phyloP scores from a whole-genome alignment of 2,797 vertebrate genomes.

The Macropodus opercularis region DNA sequence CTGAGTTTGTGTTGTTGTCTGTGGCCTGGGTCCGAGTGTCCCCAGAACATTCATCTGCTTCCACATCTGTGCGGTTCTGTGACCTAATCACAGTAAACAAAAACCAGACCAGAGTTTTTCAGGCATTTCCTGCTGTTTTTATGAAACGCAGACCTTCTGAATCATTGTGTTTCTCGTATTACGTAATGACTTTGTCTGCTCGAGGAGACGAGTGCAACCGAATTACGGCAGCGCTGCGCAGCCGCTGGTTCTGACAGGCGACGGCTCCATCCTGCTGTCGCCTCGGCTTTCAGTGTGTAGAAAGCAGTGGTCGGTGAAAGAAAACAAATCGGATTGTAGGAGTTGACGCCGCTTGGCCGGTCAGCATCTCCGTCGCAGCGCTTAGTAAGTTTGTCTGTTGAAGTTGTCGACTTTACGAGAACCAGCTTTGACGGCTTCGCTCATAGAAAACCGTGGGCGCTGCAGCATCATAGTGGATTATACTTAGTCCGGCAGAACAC shows the following conservation, averaged over 20 bases:
- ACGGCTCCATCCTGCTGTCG: slow-evolving; percentile 21
- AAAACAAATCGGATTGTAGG: slow-evolving; percentile 17
- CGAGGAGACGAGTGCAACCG: slow-evolving; percentile 19
- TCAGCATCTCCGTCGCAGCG: background rate
- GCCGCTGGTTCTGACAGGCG: background rate
- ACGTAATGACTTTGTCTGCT: slow-evolving; percentile 40
- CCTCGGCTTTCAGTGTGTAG: slow-evolving; percentile 6
- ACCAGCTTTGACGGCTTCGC: slow-evolving; percentile 45
- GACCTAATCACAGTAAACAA: slow-evolving; percentile 6
- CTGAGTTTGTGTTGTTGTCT: too few relatives aligned
- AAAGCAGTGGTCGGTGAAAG: slow-evolving; percentile 13
- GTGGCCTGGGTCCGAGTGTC: too few relatives aligned
- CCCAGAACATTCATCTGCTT: slow-evolving; percentile 8
- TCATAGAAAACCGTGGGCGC: slow-evolving; percentile 39
- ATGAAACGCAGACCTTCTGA: slow-evolving; percentile 28
- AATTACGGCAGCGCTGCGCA: slow-evolving; percentile 11
- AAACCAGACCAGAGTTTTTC: slow-evolving; percentile 10
- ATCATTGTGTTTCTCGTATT: slow-evolving; percentile 29
- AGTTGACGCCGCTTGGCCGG: background rate
- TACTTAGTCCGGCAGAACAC: slow-evolving; percentile 53
- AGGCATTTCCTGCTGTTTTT: slow-evolving; percentile 23
- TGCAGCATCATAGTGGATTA: slow-evolving; percentile 57
- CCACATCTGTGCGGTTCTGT: background rate
- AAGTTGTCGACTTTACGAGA: slow-evolving; percentile 37
- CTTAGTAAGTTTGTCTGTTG: slow-evolving; percentile 10